These are phyloP conservation scores for Drosophila ercepeae DNA, from an alignment of 1,140 invertebrate genomes.

Conservation along the genomic window DNA sequence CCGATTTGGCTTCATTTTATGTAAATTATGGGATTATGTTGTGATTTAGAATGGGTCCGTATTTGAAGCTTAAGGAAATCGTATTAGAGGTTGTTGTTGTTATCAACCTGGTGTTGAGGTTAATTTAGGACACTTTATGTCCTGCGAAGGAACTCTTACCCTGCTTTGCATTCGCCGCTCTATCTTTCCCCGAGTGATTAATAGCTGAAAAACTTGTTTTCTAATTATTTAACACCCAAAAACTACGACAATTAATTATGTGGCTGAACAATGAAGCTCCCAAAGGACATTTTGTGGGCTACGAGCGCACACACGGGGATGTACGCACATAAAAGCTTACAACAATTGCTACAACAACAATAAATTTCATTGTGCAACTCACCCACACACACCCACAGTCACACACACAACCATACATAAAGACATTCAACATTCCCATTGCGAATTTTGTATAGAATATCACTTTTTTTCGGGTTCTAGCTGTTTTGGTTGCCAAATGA, in stretches of 20 bases:
- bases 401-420: slow-evolving; percentile 15
- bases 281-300: slow-evolving; percentile 60
- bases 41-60: slow-evolving; percentile 76
- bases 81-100: slow-evolving; percentile 36
- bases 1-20: slow-evolving; percentile 67
- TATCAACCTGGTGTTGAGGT: slow-evolving; percentile 59
- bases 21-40: slow-evolving; percentile 80
- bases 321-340: slow-evolving; percentile 35
- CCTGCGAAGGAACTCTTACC: slow-evolving; percentile 33
- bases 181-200: slow-evolving; percentile 60
- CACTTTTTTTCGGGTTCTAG: slow-evolving; percentile 25
- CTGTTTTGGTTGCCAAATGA: slow-evolving; percentile 53
- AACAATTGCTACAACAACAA: slow-evolving; percentile 72
- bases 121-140: slow-evolving; percentile 22
- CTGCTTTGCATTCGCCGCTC: slow-evolving; percentile 3
- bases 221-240: slow-evolving; percentile 81
- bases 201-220: slow-evolving; percentile 78
- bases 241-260: slow-evolving; percentile 82
- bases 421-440: slow-evolving; percentile 41
- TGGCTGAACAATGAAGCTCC: slow-evolving; percentile 77
- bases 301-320: slow-evolving; percentile 35
- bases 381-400: slow-evolving; percentile 14
- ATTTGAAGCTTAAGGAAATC: slow-evolving; percentile 44
- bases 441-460: slow-evolving; percentile 48
- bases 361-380: slow-evolving; percentile 74